Conservation (phyloP, 2,113 vertebrate species). For the Onychostruthus taczanowskii region DNA sequence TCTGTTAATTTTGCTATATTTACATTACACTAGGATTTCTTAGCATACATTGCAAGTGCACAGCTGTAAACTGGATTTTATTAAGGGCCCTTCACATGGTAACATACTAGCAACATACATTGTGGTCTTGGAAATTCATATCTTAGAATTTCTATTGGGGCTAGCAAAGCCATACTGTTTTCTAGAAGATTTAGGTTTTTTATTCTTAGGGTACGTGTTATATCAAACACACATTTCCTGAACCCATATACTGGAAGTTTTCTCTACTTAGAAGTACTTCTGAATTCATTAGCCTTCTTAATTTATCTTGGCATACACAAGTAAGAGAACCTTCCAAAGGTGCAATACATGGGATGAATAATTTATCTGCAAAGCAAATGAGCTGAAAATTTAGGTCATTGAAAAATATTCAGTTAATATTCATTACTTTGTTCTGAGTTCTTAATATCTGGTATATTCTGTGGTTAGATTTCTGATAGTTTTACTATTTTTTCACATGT, state of each 20-base stretch:
- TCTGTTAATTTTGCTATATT: rapidly evolving
- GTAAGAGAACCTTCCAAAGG: neutral
- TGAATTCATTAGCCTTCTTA: neutral
- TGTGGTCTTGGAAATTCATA: neutral
- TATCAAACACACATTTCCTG: neutral
- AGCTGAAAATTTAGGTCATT: neutral
- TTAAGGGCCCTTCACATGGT: neutral
- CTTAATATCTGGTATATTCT: neutral
- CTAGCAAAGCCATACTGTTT: neutral
- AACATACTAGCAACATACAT: neutral
- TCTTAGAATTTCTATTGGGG: neutral
- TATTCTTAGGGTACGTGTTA: neutral
- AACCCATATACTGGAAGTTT: neutral
- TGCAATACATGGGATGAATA: neutral
- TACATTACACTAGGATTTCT: neutral
- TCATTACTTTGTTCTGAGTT: neutral
- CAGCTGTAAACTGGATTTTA: neutral
- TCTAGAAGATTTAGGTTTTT: neutral
- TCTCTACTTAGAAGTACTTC: neutral
- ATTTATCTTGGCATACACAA: neutral
- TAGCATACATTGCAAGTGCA: neutral
- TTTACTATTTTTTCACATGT: neutral
- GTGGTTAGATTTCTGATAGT: neutral
- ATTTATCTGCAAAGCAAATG: slow-evolving; percentile 34
- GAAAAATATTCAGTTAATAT: neutral